Conservation (phyloP, 2,113 vertebrate species). For the Nycticryphes semicollaris region DNA sequence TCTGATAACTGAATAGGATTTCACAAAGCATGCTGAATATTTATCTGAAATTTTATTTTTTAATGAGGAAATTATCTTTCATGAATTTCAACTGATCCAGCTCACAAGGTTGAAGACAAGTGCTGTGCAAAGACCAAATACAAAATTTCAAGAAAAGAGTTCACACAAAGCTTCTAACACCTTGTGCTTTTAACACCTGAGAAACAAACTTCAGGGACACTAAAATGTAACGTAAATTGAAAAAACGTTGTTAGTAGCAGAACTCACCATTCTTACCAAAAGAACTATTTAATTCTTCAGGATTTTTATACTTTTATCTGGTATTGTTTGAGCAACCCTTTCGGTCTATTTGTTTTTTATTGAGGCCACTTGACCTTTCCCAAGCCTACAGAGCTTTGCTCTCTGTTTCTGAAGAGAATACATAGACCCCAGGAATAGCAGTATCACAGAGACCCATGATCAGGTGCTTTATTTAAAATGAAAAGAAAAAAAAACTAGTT, state of each 20-base stretch:
- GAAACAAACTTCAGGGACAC: neutral
- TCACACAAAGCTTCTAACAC: neutral
- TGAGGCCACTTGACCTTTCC: slow-evolving; percentile 27
- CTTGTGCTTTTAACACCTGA: neutral
- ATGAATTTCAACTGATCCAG: neutral
- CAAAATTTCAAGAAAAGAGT: neutral
- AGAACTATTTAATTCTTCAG: neutral
- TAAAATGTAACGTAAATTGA: neutral
- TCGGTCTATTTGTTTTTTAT: slow-evolving; percentile 4
- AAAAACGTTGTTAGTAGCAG: neutral
- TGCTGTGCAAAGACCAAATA: neutral
- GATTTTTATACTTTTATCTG: neutral
- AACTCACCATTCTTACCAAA: neutral
- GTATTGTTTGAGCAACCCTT: neutral
- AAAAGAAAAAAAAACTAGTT: neutral
- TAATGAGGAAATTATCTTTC: neutral
- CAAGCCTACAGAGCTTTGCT: neutral
- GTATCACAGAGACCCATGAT: neutral
- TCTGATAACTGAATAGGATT: neutral
- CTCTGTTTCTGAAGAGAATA: neutral
- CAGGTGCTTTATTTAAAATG: neutral
- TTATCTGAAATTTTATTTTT: neutral
- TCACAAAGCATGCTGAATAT: neutral
- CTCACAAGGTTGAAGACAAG: neutral
- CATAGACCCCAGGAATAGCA: neutral